A percentile compares a stretch with the other conserved stretches of the same genome.
Conservation (phyloP, 2,797 vertebrate genomes). For the Erethizon dorsatum region DNA sequence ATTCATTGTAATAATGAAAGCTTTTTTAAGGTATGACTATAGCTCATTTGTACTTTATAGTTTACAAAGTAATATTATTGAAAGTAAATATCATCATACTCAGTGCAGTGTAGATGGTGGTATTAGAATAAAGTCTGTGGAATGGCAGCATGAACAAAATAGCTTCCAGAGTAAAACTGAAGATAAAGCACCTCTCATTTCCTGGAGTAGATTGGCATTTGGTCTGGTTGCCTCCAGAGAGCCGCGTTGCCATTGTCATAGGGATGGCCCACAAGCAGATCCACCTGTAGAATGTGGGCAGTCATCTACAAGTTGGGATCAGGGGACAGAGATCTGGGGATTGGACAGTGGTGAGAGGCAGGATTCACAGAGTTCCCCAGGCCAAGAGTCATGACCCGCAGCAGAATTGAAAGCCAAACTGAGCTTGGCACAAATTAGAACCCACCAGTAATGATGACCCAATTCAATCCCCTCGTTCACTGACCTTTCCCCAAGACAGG, state of each 20-base stretch:
- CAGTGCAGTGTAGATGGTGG: background rate
- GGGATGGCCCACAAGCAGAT: background rate
- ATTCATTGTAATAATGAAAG: slow-evolving; percentile 13
- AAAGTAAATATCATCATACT: background rate
- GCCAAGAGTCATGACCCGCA: background rate
- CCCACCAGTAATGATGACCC: background rate
- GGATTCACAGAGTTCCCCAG: background rate
- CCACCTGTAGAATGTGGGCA: background rate
- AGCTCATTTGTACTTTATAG: slow-evolving; percentile 49
- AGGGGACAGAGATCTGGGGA: background rate
- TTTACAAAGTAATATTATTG: slow-evolving; percentile 10
- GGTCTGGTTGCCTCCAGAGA: background rate
- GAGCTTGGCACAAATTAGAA: background rate
- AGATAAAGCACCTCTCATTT: background rate
- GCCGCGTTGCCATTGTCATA: background rate
- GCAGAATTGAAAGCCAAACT: background rate
- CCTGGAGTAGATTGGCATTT: background rate
- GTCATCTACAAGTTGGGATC: background rate
- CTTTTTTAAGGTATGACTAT: background rate
- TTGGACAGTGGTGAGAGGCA: background rate
- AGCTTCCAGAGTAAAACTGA: background rate
- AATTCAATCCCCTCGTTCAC: accelerated
- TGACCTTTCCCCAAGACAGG: background rate
- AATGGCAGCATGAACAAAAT: background rate
- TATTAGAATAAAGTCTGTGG: slow-evolving; percentile 11